phyloP scores from a whole-genome alignment of 2,888 invertebrate species.

The Hololepta plana region DNA sequence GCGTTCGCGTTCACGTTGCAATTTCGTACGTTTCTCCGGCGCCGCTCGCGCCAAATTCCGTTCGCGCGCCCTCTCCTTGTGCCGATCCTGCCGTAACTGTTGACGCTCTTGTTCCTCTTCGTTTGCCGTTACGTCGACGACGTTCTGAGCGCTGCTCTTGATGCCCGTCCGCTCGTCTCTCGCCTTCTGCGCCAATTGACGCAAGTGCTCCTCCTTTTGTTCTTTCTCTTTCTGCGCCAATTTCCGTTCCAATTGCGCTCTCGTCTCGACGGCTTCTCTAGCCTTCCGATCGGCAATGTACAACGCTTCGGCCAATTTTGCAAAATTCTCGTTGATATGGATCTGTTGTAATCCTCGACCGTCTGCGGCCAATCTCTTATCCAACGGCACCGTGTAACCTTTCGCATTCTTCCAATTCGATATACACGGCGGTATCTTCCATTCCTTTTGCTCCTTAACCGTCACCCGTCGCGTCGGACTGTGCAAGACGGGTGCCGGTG shows the following conservation, averaged over 20 bases:
- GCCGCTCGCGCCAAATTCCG: slow-evolving; percentile 85
- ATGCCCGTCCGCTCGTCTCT: slow-evolving; percentile 87
- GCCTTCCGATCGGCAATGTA: slow-evolving; percentile 96
- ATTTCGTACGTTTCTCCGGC: slow-evolving; percentile 79
- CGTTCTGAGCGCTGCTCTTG: slow-evolving; percentile 23
- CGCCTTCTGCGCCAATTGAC: slow-evolving; percentile 86
- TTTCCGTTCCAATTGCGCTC: slow-evolving; percentile 90
- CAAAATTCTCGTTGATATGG: slow-evolving; percentile 98
- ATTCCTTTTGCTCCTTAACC: slow-evolving; percentile 97
- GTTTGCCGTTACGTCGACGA: slow-evolving; percentile 33
- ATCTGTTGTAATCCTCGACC: slow-evolving; percentile 92
- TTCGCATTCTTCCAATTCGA: slow-evolving; percentile 99
- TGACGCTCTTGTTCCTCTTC: slow-evolving; percentile 71
- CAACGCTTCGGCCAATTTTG: slow-evolving; percentile 91
- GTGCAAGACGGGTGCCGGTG: slow-evolving; percentile 96
- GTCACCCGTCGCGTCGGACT: slow-evolving; percentile 95
- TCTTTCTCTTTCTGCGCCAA: slow-evolving; percentile 96
- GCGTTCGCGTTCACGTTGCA: slow-evolving; percentile 80
- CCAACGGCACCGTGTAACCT: slow-evolving; percentile 91
- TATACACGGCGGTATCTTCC: slow-evolving; percentile 98
- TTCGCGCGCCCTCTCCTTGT: slow-evolving; percentile 82
- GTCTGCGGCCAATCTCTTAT: slow-evolving; percentile 95
- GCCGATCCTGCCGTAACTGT: slow-evolving; percentile 69
- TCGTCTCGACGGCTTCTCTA: slow-evolving; percentile 89
- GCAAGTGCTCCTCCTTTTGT: slow-evolving; percentile 87